Conservation (phyloP, 1,140 invertebrate genomes). For the Lysiphlebus fabarum region DNA sequence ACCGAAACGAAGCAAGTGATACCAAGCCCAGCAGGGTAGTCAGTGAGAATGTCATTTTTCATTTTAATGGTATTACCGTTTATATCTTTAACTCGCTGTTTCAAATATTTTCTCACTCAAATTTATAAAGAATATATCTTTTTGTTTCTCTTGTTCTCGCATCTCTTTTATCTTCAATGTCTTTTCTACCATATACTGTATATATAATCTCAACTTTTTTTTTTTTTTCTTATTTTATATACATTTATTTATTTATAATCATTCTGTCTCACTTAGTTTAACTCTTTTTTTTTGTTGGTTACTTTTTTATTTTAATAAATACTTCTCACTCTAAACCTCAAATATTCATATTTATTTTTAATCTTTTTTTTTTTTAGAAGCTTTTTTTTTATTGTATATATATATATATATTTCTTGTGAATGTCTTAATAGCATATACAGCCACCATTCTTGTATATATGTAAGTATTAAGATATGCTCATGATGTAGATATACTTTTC, state of each 20-base stretch:
- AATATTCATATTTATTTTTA: constrained; percentile 45
- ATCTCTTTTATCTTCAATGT: constrained; percentile 16
- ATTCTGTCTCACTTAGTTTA: background rate
- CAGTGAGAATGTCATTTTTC: constrained; percentile 53
- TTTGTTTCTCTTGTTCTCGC: constrained; percentile 13
- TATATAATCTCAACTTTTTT: background rate
- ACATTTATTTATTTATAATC: no score
- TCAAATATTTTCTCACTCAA: constrained; percentile 28
- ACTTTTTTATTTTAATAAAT: background rate
- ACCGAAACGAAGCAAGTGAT: constrained; percentile 27
- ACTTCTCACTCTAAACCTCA: constrained; percentile 25
- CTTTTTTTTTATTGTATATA: constrained; percentile 17
- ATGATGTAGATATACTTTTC: constrained; percentile 4
- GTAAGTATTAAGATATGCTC: background rate
- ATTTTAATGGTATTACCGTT: constrained; percentile 51
- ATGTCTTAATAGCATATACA: constrained; percentile 52
- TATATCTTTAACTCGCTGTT: background rate
- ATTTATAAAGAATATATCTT: constrained; percentile 24
- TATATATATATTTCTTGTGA: constrained; percentile 49
- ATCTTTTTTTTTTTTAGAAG: constrained; percentile 17
- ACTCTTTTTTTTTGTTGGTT: constrained; percentile 2
- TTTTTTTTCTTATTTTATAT: no score
- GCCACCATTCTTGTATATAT: constrained; percentile 29
- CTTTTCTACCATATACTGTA: background rate
- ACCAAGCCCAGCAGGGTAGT: constrained; percentile 31